These are phyloP conservation scores for Drosophila sordidula DNA, from an alignment of 2,888 invertebrate species.

Conservation along the genomic window DNA sequence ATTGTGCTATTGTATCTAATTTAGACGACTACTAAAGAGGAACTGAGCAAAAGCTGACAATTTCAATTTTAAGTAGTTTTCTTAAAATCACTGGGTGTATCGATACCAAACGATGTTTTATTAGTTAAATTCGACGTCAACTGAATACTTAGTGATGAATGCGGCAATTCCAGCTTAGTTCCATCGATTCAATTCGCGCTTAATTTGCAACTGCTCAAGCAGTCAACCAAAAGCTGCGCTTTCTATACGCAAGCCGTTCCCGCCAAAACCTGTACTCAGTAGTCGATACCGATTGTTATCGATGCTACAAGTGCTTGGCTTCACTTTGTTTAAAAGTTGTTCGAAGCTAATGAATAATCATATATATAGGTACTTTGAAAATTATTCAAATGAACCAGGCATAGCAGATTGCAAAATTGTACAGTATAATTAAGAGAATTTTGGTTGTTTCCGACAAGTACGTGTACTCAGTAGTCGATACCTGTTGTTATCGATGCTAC, in stretches of 20 bases:
- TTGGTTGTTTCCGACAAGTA: constrained; percentile 29
- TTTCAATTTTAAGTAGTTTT: constrained; percentile 25
- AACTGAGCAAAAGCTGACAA: constrained; percentile 1
- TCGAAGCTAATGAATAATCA: too few relatives aligned
- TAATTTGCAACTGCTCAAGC: background rate
- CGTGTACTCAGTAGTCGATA: constrained; percentile 15
- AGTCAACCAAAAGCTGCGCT: background rate
- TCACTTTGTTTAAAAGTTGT: too few relatives aligned
- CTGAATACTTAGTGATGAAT: background rate
- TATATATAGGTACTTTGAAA: too few relatives aligned
- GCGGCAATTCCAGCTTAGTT: background rate
- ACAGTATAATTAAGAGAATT: background rate
- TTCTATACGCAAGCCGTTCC: background rate
- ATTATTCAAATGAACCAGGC: too few relatives aligned
- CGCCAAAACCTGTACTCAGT: too few relatives aligned
- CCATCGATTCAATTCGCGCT: background rate
- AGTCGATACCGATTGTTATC: too few relatives aligned
- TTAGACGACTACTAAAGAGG: background rate
- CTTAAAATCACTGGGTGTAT: constrained; percentile 1
- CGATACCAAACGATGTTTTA: constrained; percentile 7
- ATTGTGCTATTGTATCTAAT: constrained; percentile 18
- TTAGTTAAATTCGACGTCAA: background rate
- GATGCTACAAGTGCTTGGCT: too few relatives aligned
- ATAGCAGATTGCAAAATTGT: background rate
- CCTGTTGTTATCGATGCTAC: background rate